Percentiles rank a stretch among this genome's conserved stretches.
phyloP scores from a whole-genome alignment of 2,888 invertebrate genomes.

The Sarcophaga subvicina region DNA sequence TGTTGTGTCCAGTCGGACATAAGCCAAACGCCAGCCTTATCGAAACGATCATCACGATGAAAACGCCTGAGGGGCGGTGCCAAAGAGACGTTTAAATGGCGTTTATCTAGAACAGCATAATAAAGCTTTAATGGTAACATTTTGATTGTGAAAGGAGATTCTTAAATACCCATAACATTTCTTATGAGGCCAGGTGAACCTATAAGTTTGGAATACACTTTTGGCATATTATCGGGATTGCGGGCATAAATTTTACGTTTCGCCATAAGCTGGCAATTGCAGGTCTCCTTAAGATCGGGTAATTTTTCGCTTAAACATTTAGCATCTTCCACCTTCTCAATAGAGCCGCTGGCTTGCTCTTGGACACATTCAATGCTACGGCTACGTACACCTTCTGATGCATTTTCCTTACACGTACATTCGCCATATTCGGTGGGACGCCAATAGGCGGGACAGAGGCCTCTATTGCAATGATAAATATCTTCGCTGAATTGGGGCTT shows the following conservation, averaged over 20 bases:
- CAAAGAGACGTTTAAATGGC: slow-evolving; percentile 51
- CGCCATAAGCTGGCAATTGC: slow-evolving; percentile 78
- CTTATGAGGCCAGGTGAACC: slow-evolving; percentile 64
- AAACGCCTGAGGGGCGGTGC: slow-evolving; percentile 70
- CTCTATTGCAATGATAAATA: slow-evolving; percentile 86
- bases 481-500: slow-evolving; percentile 84
- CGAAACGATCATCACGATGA: slow-evolving; percentile 71
- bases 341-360: slow-evolving; percentile 76
- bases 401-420: slow-evolving; percentile 86
- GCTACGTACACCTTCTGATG: slow-evolving; percentile 85
- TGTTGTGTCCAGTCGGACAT: slow-evolving; percentile 78
- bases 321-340: slow-evolving; percentile 83
- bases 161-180: slow-evolving; percentile 46
- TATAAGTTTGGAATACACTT: slow-evolving; percentile 71
- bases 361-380: slow-evolving; percentile 87
- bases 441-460: slow-evolving; percentile 93
- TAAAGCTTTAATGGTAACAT: no score
- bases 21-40: slow-evolving; percentile 77
- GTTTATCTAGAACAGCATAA: slow-evolving; percentile 60
- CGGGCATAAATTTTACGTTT: slow-evolving; percentile 72
- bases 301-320: slow-evolving; percentile 84
- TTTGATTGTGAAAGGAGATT: no score
- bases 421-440: slow-evolving; percentile 88
- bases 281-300: slow-evolving; percentile 79
- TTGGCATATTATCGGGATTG: slow-evolving; percentile 68